phyloP scores from a whole-genome alignment of 2,113 vertebrate genomes.

The Ivindomyrus marchei region DNA sequence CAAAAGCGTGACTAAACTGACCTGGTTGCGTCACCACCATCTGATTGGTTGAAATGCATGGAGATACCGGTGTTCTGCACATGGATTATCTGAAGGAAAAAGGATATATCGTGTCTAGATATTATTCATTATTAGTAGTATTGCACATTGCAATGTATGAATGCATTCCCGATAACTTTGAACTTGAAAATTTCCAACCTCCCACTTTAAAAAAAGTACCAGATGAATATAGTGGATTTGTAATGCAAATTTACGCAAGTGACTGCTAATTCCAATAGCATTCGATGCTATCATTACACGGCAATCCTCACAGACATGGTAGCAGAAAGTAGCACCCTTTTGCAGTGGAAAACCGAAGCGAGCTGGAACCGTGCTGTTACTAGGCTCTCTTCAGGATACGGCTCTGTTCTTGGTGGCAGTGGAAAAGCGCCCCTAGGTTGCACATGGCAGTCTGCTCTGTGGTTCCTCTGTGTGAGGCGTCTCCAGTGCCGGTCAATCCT shows the following conservation, averaged over 20 bases:
- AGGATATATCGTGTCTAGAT: not conserved
- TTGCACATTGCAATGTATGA: not conserved
- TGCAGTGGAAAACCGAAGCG: not conserved
- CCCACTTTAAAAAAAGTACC: not conserved
- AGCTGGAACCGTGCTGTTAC: not conserved
- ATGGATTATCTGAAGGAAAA: not conserved
- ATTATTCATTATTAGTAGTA: not conserved
- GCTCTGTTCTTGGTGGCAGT: not conserved
- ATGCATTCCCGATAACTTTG: not conserved
- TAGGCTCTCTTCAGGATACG: not conserved
- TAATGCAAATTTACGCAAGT: not conserved
- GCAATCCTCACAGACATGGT: not conserved
- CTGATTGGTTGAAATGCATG: not conserved
- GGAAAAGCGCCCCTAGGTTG: not conserved
- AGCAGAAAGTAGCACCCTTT: not conserved
- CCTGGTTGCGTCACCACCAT: not conserved
- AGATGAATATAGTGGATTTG: not conserved
- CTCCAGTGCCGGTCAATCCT: not conserved
- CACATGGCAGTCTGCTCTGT: not conserved
- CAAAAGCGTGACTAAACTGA: not conserved
- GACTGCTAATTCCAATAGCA: not conserved
- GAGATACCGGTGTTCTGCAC: not conserved
- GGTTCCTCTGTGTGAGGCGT: not conserved
- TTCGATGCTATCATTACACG: not conserved
- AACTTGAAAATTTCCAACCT: not conserved